Evolutionary conservation across 2,888 invertebrate genomes (phyloP).

Genomic region (Nycteola revayana): DNA sequence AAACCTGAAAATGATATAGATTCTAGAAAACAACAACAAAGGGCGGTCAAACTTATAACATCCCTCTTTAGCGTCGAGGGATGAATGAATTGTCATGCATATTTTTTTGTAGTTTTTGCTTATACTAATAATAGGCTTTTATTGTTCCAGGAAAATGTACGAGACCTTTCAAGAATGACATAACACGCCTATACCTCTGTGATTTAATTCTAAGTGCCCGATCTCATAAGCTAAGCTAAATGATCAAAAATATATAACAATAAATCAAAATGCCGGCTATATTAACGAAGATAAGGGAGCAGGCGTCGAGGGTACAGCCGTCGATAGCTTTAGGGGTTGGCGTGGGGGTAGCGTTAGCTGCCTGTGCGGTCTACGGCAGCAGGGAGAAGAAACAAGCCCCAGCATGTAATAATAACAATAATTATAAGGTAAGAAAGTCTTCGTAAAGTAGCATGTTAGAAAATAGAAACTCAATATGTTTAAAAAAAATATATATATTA

Average conservation of each 20-base stretch:
- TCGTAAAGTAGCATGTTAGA: no score
- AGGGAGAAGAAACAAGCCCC: slow-evolving; percentile 65
- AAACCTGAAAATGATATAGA: no score
- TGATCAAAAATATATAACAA: slow-evolving; percentile 15
- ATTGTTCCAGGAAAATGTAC: slow-evolving; percentile 67
- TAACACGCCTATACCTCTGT: slow-evolving; percentile 13
- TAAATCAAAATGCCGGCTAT: slow-evolving; percentile 69
- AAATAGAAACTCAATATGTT: no score
- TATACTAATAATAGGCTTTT: no score
- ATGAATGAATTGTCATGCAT: no score
- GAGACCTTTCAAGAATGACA: slow-evolving; percentile 30
- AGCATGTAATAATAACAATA: slow-evolving; percentile 68
- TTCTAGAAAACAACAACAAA: no score
- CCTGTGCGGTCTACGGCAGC: slow-evolving; percentile 65
- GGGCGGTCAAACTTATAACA: no score
- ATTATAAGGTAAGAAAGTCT: slow-evolving; percentile 67
- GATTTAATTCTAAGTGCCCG: slow-evolving; percentile 30
- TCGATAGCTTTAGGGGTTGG: slow-evolving; percentile 69
- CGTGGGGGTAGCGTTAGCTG: slow-evolving; percentile 70
- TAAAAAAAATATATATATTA: no score
- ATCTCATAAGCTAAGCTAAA: slow-evolving; percentile 39
- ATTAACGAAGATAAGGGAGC: slow-evolving; percentile 70
- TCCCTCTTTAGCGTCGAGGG: no score
- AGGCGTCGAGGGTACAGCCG: slow-evolving; percentile 69
- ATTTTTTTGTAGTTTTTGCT: no score